Base-by-base conservation (phyloP, 2,797 vertebrate genomes). In the Decapterus maruadsi region DNA sequence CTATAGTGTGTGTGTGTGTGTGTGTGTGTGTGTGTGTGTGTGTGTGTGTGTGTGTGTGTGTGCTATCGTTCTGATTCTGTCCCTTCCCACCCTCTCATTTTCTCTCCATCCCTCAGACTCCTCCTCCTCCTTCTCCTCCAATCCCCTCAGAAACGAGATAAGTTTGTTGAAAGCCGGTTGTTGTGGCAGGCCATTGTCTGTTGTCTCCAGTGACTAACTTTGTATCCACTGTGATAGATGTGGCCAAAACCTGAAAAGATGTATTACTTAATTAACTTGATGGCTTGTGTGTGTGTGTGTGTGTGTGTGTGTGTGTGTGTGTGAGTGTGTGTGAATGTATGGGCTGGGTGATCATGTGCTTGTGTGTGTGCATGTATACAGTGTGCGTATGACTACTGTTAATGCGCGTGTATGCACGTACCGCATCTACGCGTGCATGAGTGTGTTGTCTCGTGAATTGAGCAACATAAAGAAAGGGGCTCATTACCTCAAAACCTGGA, bases 221-320 rank as follows among this genome's bases (percentile, higher is more conserved):
- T 67, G 66, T 72, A 69, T 51, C 59, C 67, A 46, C 59, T 38
- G 59, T 80, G 70, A 77, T 57, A 68, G 51, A 67, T 55, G 61
- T 19, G 34, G 10, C 61, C n/a, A 75, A 26, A 26, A 26, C 46
- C 51, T 45, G 56, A 63, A 75, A 81, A 90, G 85, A 91, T 87
- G 72, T 75, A 91, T 86, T 85, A 73, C 78, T 86, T 89, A 87
- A 91, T 90, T 89, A 91, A 86, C 70, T 67, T 75, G 79, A 83
- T 87, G 74, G 68, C 26, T 26, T 10, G 8, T 58, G 19, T 78
- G 31, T 71, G 59, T 38, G 75, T 70, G 31, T 71, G 59, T 34
- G 75, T 67, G 68, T 64, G 34, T 46, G 58, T 6, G 22, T 16
- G 31, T 68, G 58, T 4, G 45, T 14, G 64, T 59, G 45, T 78